A percentile compares a stretch with the other conserved stretches of the same genome.
These are phyloP conservation scores for Nymphicus hollandicus DNA, from an alignment of 2,113 vertebrate species.

Conservation along the genomic window DNA sequence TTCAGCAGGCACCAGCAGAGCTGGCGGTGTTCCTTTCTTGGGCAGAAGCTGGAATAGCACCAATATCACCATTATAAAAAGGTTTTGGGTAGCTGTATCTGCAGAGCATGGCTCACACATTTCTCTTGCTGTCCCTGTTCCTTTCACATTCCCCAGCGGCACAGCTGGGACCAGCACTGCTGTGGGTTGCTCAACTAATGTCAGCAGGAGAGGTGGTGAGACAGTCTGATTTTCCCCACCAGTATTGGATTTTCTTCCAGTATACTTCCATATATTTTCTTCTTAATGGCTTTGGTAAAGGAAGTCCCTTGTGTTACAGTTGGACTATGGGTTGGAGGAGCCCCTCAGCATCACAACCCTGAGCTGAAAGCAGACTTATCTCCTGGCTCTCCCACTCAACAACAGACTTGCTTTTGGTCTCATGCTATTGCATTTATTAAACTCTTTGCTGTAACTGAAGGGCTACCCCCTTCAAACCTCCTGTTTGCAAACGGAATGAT, in stretches of 20 bases:
- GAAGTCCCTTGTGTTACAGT: fast-evolving
- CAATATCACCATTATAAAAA: background rate
- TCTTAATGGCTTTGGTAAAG: background rate
- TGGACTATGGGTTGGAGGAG: background rate
- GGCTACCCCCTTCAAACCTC: background rate
- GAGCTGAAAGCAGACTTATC: background rate
- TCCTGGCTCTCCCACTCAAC: background rate
- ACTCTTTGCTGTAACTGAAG: background rate
- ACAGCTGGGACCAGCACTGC: background rate
- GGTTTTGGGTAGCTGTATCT: background rate
- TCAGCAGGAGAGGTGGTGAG: background rate
- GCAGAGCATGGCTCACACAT: background rate
- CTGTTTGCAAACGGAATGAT: background rate
- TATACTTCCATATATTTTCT: background rate
- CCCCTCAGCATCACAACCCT: background rate
- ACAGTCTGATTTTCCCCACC: background rate
- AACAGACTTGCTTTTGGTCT: background rate
- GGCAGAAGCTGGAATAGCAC: too few species aligned
- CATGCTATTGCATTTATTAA: background rate
- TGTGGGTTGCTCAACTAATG: background rate
- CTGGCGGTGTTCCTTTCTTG: background rate
- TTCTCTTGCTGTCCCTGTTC: background rate
- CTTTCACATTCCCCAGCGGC: fast-evolving
- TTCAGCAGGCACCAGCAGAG: background rate
- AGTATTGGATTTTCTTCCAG: background rate